Evolutionary conservation across 2,113 vertebrate species (phyloP).

Genomic region (Cinclus cinclus): DNA sequence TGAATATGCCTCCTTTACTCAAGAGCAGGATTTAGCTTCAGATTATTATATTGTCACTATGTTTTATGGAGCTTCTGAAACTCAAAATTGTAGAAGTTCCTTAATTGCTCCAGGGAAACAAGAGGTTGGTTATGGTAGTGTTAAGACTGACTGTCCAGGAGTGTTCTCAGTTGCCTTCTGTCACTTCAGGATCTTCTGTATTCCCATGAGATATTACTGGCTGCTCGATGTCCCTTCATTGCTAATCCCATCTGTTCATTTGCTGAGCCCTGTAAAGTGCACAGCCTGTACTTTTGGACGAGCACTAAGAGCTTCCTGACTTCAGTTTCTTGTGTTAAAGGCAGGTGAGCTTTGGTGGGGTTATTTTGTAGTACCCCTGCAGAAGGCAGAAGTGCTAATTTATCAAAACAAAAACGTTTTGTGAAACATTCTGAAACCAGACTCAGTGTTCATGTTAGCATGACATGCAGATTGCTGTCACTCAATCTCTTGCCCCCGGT

Average conservation of each 20-base stretch:
- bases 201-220: neutral
- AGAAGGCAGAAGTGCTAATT: neutral
- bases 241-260: neutral
- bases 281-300: neutral
- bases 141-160: neutral
- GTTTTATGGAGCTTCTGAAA: neutral
- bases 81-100: neutral
- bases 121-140: neutral
- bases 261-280: neutral
- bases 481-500: neutral
- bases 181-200: neutral
- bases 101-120: neutral
- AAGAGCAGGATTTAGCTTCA: neutral
- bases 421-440: neutral
- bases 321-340: neutral
- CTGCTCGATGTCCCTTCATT: neutral
- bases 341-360: neutral
- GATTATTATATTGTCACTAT: neutral
- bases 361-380: neutral
- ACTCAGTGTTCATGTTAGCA: neutral
- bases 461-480: accelerated
- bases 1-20: neutral
- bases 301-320: neutral
- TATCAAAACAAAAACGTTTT: neutral
- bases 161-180: neutral